Percentiles rank a stretch among this genome's conserved stretches.
phyloP scores from a whole-genome alignment of 2,888 invertebrate genomes.

The Caenorhabditis sulstoni region DNA sequence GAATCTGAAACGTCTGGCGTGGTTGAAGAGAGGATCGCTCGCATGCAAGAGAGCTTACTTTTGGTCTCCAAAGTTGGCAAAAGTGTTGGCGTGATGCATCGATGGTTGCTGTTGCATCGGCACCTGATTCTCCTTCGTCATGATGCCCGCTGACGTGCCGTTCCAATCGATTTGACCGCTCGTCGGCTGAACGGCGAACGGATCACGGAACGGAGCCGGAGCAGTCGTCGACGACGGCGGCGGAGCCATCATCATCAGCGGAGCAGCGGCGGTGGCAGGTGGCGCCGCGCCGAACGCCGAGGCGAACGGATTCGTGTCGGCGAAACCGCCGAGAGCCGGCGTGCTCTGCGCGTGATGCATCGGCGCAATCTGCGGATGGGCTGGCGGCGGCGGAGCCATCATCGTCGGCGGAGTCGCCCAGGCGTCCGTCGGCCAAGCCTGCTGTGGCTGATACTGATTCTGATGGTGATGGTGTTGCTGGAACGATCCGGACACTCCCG shows the following conservation, averaged over 20 bases:
- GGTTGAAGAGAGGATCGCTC: not conserved
- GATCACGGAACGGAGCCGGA: conserved; percentile 38
- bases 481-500: conserved; percentile 12
- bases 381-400: conserved; percentile 14
- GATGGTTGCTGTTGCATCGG: conserved; percentile 32
- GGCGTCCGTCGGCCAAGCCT: not conserved
- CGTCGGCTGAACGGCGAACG: conserved; percentile 29
- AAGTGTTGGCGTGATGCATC: conserved; percentile 63
- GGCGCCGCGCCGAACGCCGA: conserved; percentile 42
- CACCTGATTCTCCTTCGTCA: conserved; percentile 66
- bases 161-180: conserved; percentile 44
- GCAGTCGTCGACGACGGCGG: no score
- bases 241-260: conserved; percentile 11
- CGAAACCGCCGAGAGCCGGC: conserved; percentile 56
- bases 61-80: conserved; percentile 63
- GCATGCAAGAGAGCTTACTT: conserved; percentile 33
- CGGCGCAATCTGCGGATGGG: conserved; percentile 10
- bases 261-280: conserved; percentile 9
- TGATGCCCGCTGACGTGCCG: conserved; percentile 48
- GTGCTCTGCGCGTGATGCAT: conserved; percentile 60
- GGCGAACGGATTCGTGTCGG: conserved; percentile 74
- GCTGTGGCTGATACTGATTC: not conserved
- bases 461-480: not conserved
- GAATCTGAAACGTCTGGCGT: conserved; percentile 15
- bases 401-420: not conserved